A percentile compares a stretch with the other conserved stretches of the same genome.
phyloP scores from a whole-genome alignment of 2,113 vertebrate genomes.

The Seriola dumerili region DNA sequence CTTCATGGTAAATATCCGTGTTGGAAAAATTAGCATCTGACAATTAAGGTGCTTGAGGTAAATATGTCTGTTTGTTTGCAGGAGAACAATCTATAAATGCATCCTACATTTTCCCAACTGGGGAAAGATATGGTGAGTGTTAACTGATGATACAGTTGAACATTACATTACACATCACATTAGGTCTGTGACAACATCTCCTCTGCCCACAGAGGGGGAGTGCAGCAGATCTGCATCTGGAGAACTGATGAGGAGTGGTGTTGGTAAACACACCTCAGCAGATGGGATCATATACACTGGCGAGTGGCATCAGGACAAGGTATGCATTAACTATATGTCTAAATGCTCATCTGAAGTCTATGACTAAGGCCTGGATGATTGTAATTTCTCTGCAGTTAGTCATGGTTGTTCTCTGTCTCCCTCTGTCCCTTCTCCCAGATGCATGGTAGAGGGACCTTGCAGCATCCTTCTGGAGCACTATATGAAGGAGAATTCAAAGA shows the following conservation, averaged over 20 bases:
- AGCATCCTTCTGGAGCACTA: slow-evolving; percentile 86
- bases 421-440: slow-evolving; percentile 77
- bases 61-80: slow-evolving; percentile 66
- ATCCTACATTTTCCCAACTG: slow-evolving; percentile 86
- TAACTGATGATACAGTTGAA: neutral
- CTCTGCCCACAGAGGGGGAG: slow-evolving; percentile 81
- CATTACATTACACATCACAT: neutral
- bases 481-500: slow-evolving; percentile 90
- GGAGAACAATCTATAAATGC: slow-evolving; percentile 65
- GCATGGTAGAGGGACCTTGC: slow-evolving; percentile 87
- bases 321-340: slow-evolving; percentile 51
- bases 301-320: slow-evolving; percentile 88
- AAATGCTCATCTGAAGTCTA: neutral
- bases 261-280: slow-evolving; percentile 83
- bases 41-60: neutral
- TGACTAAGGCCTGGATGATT: neutral
- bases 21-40: no score
- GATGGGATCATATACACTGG: slow-evolving; percentile 81
- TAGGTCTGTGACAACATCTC: neutral
- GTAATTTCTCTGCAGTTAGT: neutral
- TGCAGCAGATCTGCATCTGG: slow-evolving; percentile 79
- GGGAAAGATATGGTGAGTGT: slow-evolving; percentile 87
- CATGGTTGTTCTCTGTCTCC: neutral
- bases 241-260: slow-evolving; percentile 82
- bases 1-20: slow-evolving; percentile 15